Evolutionary conservation across 2,797 vertebrate species (phyloP).

Genomic region (Oryzias dopingdopingensis): DNA sequence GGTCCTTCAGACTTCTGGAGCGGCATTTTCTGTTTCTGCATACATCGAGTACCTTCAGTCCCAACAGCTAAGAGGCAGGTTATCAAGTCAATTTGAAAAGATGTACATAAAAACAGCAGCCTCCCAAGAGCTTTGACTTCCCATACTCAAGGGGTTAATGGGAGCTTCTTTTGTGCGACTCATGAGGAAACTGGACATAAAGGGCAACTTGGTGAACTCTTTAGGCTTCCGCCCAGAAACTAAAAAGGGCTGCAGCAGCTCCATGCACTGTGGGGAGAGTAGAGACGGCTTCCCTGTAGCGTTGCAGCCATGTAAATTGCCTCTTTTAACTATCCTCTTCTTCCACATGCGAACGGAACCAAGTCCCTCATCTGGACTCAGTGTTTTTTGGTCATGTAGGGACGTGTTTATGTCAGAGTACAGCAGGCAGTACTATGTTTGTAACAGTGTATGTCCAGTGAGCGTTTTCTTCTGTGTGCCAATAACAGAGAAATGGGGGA

Average conservation of each 20-base stretch:
- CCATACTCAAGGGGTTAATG: slow-evolving; percentile 9
- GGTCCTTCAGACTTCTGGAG: slow-evolving; percentile 28
- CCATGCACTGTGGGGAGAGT: slow-evolving; percentile 3
- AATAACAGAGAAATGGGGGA: slow-evolving; percentile 51
- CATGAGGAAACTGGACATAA: slow-evolving; percentile 22
- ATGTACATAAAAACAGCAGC: slow-evolving; percentile 12
- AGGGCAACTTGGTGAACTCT: slow-evolving; percentile 20
- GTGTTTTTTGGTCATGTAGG: slow-evolving; percentile 20
- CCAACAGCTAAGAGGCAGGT: slow-evolving; percentile 12
- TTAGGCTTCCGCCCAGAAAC: slow-evolving; percentile 48
- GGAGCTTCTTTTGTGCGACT: slow-evolving; percentile 25
- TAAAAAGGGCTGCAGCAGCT: slow-evolving; percentile 42
- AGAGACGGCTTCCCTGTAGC: no score
- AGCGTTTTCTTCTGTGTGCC: slow-evolving; percentile 71
- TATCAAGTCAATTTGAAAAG: slow-evolving; percentile 21
- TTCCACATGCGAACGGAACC: slow-evolving; percentile 25
- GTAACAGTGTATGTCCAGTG: slow-evolving; percentile 36
- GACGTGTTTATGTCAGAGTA: slow-evolving; percentile 18
- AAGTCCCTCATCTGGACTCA: slow-evolving; percentile 24
- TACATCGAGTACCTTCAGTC: slow-evolving; percentile 22
- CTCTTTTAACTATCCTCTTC: slow-evolving; percentile 28
- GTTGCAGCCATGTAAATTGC: slow-evolving; percentile 31
- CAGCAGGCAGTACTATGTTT: slow-evolving; percentile 30
- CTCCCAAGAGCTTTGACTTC: slow-evolving; percentile 6
- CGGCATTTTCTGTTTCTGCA: slow-evolving; percentile 34